These are phyloP conservation scores for Macrosoma leucophasiata DNA, from an alignment of 2,888 invertebrate species.

Conservation along the genomic window DNA sequence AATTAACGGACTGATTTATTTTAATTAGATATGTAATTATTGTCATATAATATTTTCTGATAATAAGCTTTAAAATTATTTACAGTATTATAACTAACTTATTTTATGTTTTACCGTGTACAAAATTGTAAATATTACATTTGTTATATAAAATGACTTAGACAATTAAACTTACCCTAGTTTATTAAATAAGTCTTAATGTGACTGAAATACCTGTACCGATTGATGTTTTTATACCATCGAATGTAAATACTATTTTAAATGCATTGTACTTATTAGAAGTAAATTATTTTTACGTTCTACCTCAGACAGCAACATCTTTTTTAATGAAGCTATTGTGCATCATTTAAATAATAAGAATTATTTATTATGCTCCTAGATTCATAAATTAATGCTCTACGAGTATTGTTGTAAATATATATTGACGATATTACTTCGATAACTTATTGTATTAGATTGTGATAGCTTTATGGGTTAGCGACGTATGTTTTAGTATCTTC, in stretches of 20 bases:
- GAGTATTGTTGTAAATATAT: slow-evolving; percentile 28
- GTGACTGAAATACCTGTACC: slow-evolving; percentile 4
- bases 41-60: slow-evolving; percentile 34
- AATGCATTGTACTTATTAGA: slow-evolving; percentile 35
- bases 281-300: slow-evolving; percentile 54
- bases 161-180: slow-evolving; percentile 17
- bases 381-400: too few relatives aligned
- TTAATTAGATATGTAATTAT: slow-evolving; percentile 27
- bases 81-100: slow-evolving; percentile 72
- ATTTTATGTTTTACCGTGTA: slow-evolving; percentile 55
- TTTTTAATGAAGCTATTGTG: slow-evolving; percentile 8
- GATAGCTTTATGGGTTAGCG: slow-evolving; percentile 65
- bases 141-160: slow-evolving; percentile 36
- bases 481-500: too few relatives aligned
- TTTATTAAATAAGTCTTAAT: slow-evolving; percentile 31
- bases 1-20: slow-evolving; percentile 51
- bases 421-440: slow-evolving; percentile 33
- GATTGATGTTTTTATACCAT: slow-evolving; percentile 20
- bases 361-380: too few relatives aligned
- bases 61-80: slow-evolving; percentile 65
- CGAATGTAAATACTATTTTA: slow-evolving; percentile 36
- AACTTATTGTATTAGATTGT: slow-evolving; percentile 68
- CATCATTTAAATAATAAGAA: slow-evolving; percentile 7
- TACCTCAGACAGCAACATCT: slow-evolving; percentile 55
- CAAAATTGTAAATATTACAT: slow-evolving; percentile 62